Evolutionary conservation across 2,113 vertebrate genomes (phyloP).

Genomic region (Amphiprion ocellaris): DNA sequence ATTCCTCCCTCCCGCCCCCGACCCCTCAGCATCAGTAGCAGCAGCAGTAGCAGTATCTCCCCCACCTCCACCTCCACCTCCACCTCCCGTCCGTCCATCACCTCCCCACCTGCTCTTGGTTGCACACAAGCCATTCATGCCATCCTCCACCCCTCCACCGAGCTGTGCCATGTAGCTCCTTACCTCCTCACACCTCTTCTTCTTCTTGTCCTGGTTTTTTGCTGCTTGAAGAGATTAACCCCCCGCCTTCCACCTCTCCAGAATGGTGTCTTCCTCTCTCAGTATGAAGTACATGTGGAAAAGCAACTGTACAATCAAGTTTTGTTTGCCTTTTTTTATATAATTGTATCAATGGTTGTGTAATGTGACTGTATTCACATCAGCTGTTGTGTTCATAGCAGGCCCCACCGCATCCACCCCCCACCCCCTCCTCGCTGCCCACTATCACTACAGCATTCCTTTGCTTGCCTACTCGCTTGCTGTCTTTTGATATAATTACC

Average conservation of each 20-base stretch:
- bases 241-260: constrained; percentile 50
- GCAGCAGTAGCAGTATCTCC: constrained; percentile 53
- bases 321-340: constrained; percentile 79
- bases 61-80: not conserved
- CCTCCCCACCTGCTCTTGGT: constrained; percentile 12
- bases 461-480: constrained; percentile 50
- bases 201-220: constrained; percentile 3
- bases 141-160: not conserved
- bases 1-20: not conserved
- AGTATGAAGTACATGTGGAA: constrained; percentile 76
- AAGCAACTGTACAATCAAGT: constrained; percentile 81
- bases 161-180: constrained; percentile 60
- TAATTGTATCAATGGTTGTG: constrained; percentile 70
- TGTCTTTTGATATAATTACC: constrained; percentile 71
- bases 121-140: constrained; percentile 7
- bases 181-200: not conserved
- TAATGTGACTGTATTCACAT: constrained; percentile 67
- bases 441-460: constrained; percentile 9
- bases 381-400: constrained; percentile 60
- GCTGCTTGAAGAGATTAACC: constrained; percentile 75
- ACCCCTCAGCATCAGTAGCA: constrained; percentile 43
- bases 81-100: not conserved
- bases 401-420: constrained; percentile 37
- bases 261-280: constrained; percentile 80
- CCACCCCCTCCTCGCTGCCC: not conserved